A percentile compares a stretch with the other conserved stretches of the same genome.
These are phyloP conservation scores for Stylophora pistillata DNA, from an alignment of 64 coral and sea anemone species.

Conservation along the genomic window DNA sequence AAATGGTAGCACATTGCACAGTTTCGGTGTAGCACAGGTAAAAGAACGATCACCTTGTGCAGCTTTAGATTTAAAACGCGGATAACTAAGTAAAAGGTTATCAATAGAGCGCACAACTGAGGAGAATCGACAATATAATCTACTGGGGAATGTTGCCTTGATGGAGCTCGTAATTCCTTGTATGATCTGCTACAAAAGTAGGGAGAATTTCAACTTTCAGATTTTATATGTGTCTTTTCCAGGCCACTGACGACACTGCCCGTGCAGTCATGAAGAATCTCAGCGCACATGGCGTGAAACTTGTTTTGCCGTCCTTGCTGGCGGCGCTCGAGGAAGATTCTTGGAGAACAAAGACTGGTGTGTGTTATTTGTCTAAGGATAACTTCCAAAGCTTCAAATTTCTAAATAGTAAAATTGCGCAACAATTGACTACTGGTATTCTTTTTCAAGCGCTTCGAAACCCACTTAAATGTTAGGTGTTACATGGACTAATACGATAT, in stretches of 20 bases:
- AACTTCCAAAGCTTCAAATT: not conserved
- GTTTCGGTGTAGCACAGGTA: no score
- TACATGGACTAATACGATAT: no score
- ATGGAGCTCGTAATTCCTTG: not conserved
- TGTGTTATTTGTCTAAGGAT: not conserved
- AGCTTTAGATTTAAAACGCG: no score
- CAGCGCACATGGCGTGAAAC: constrained; percentile 98
- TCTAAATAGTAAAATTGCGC: no score
- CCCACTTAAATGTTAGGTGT: no score
- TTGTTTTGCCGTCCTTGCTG: constrained; percentile 89
- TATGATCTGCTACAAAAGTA: not conserved
- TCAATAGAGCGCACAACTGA: no score
- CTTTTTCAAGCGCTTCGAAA: no score
- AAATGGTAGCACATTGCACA: no score
- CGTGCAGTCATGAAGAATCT: constrained; percentile 97
- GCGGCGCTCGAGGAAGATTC: constrained; percentile 90
- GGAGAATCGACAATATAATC: no score
- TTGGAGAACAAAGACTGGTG: constrained; percentile 98
- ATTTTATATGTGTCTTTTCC: constrained; percentile 5
- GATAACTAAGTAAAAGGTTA: no score
- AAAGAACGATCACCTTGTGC: no score
- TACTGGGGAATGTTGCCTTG: not conserved
- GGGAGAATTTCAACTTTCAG: not conserved
- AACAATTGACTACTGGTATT: no score
- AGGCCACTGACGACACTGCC: constrained; percentile 99